Evolutionary conservation across 2,888 invertebrate species (phyloP), one percentile per base, ranked within the genome.

Genomic region (Holacanthella duospinosa): DNA sequence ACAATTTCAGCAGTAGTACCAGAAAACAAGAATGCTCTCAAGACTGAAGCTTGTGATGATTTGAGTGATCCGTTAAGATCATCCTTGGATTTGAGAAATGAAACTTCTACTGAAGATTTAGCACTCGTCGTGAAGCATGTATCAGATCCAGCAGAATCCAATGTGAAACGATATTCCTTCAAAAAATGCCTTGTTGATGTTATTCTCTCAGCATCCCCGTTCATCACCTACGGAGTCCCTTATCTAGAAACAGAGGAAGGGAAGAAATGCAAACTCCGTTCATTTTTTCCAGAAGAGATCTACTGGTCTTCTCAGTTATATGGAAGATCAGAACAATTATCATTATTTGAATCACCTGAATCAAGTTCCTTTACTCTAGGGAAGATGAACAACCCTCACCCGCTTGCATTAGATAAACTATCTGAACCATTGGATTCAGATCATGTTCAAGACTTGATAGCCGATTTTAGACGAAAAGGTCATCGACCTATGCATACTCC

Each of bases 391-490:
- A 63, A 71, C 4, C 77, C 82, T 0, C 92, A 94, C 79, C 82
- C 85, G 4, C 92, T 95, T 76, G 79, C 89, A 0, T 79, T 81
- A 28, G 80, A 84, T 65, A 86, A 87, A 73, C 81, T 94, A 48
- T 85, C 85, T 0, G 78, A 83, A 19, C 77, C 82, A 1, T 80
- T 83, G 2, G 85, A 87, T 67, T 84, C 83, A 64, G 79, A 81
- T 0, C 82, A 85, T 1, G 80, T 89, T 43, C 86, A 87, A 77
- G 82, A 85, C 0, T 75, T 88, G 62, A 77, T 95, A 12, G 89
- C 95, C 0, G 85, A 89, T 77, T 96, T 88, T 78, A 81, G 96
- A 43, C 91, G 96, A 0, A 83, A 85, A 66, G 95, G 95, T 0
- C 87, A 90, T 16, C 80, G 85, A 3, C 60, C 71, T 0, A 60